Percentiles rank a stretch among this genome's conserved stretches.
These are phyloP conservation scores for Drosophila basisetae DNA, from an alignment of 2,888 invertebrate species.

Conservation along the genomic window DNA sequence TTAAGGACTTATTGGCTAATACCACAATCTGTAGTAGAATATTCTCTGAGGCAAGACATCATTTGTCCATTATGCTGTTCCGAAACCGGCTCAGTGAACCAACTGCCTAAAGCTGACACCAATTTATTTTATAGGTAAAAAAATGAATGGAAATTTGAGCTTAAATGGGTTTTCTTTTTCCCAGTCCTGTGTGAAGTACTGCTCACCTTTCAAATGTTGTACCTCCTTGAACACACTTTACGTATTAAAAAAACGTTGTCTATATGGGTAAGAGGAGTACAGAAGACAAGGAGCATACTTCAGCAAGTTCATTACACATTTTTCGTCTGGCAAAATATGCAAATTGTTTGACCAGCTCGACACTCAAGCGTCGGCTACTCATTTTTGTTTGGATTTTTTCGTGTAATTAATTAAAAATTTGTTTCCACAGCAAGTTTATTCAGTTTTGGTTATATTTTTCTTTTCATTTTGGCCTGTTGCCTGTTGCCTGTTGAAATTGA, in stretches of 20 bases:
- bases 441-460: conserved; percentile 4
- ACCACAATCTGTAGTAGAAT: not conserved
- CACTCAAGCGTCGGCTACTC: conserved; percentile 43
- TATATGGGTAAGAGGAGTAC: conserved; percentile 4
- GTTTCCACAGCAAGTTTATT: conserved; percentile 62
- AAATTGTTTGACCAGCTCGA: conserved; percentile 72
- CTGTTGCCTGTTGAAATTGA: conserved; percentile 51
- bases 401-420: conserved; percentile 78
- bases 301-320: conserved; percentile 66
- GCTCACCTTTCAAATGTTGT: conserved; percentile 34
- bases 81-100: conserved; percentile 27
- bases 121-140: conserved; percentile 16
- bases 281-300: conserved; percentile 51
- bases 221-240: conserved; percentile 64
- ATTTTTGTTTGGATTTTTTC: conserved; percentile 61
- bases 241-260: conserved; percentile 69
- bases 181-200: not conserved
- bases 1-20: not conserved
- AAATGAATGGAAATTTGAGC: conserved; percentile 41
- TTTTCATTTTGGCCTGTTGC: conserved; percentile 34
- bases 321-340: conserved; percentile 56
- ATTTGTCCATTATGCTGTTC: conserved; percentile 2
- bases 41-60: not conserved
- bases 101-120: conserved; percentile 49
- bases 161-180: conserved; percentile 39